These are phyloP conservation scores for Scaeva pyrastri DNA, from an alignment of 2,888 invertebrate genomes.

Conservation along the genomic window DNA sequence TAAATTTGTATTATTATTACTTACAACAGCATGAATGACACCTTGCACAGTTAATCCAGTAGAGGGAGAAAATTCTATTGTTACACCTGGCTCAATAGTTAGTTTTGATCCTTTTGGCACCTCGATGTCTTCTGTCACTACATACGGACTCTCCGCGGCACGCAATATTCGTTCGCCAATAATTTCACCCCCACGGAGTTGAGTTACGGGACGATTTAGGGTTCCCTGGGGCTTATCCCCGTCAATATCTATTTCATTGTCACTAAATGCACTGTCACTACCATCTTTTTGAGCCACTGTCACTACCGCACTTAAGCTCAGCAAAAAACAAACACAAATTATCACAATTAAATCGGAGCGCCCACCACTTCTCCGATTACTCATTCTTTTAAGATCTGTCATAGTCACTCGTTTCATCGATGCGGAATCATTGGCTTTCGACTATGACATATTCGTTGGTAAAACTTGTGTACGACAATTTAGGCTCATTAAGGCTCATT, in stretches of 20 bases:
- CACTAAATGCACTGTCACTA: conserved; percentile 56
- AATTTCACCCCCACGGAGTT: conserved; percentile 82
- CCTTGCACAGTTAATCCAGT: conserved; percentile 97
- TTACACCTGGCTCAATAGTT: conserved; percentile 95
- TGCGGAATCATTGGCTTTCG: conserved; percentile 61
- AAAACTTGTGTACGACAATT: conserved; percentile 17
- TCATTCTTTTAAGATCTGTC: conserved; percentile 62
- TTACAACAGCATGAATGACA: conserved; percentile 94
- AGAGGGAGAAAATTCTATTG: conserved; percentile 94
- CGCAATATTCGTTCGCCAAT: conserved; percentile 82
- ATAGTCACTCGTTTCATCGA: conserved; percentile 58
- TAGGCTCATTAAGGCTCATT: conserved; percentile 50
- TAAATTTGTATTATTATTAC: conserved; percentile 80
- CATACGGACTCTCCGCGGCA: conserved; percentile 88
- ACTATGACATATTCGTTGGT: conserved; percentile 55
- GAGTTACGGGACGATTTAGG: conserved; percentile 77
- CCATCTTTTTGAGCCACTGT: conserved; percentile 44
- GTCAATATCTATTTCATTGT: conserved; percentile 69
- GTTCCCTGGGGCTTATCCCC: conserved; percentile 52
- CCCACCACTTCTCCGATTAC: conserved; percentile 63
- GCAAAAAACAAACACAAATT: conserved; percentile 52
- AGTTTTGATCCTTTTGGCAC: conserved; percentile 92
- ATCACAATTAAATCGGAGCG: conserved; percentile 57
- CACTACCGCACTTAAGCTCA: conserved; percentile 2
- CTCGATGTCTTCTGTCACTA: conserved; percentile 91